Percentiles rank a stretch among this genome's conserved stretches.
Evolutionary conservation across 2,888 invertebrate genomes (phyloP).

Genomic region (Aplocera efformata): DNA sequence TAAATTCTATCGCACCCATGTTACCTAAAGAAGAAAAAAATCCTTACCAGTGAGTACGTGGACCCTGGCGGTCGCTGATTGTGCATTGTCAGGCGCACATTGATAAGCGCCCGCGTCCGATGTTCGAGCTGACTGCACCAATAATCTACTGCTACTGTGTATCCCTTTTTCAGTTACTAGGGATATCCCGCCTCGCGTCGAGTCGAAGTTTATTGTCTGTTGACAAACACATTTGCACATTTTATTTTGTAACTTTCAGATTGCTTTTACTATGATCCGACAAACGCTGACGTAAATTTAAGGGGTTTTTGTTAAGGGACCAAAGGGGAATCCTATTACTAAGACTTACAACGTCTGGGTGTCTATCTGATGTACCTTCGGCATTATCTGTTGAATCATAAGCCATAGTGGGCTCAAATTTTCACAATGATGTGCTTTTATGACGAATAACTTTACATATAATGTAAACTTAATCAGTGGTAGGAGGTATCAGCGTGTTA

Average conservation of each 20-base stretch:
- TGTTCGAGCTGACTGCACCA: conserved; percentile 90
- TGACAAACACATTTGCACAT: conserved; percentile 13
- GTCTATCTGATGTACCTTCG: too few relatives aligned
- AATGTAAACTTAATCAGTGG: too few relatives aligned
- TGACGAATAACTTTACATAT: too few relatives aligned
- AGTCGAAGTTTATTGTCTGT: conserved; percentile 94
- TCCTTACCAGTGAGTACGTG: conserved; percentile 92
- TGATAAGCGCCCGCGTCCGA: conserved; percentile 91
- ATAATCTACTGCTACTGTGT: conserved; percentile 89
- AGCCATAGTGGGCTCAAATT: too few relatives aligned
- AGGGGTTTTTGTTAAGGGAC: too few relatives aligned
- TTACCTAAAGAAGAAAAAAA: not conserved
- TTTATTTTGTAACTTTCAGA: conserved; percentile 3
- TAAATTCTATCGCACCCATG: too few relatives aligned
- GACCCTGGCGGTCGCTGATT: conserved; percentile 87
- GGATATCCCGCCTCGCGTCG: conserved; percentile 92
- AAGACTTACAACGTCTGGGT: too few relatives aligned
- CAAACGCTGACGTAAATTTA: too few relatives aligned
- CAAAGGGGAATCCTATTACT: too few relatives aligned
- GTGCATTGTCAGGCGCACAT: conserved; percentile 91
- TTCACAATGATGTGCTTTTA: too few relatives aligned
- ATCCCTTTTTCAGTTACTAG: conserved; percentile 92
- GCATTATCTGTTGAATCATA: too few relatives aligned
- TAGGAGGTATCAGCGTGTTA: too few relatives aligned
- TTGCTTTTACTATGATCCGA: conserved; percentile 1